Evolutionary conservation across 64 coral and sea anemone genomes (phyloP), one percentile per base, ranked within the genome.

Genomic region (Orbicella faveolata): DNA sequence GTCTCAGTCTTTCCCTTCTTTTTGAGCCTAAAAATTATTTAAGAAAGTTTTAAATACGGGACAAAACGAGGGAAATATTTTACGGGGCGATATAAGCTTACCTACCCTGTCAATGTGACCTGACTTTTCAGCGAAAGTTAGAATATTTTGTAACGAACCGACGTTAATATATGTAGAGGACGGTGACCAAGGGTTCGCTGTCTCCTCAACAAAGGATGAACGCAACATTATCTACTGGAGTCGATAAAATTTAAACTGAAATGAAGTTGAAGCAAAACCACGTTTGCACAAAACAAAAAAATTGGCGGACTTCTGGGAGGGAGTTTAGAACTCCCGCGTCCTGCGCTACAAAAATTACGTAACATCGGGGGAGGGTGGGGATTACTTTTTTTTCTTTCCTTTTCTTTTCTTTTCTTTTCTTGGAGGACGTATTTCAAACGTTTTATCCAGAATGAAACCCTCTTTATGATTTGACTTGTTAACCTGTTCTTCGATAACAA

Each of bases 161-260:
- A 98, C 55, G 36, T 98, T 73, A 51, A 98, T 92, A 36, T 95
- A 98, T 9, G 96, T 87, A 9, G 88, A 95, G 13, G 96, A 90
- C 19, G 91, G 85, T 63, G 96, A 93, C 96, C 96, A 98, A 0
- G 96, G 96, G 88, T 98, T 98, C 75, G 79, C 25, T 53, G 78
- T 61, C 35, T 84, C 81, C 9, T 69, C 81, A 2, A 84, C 63
- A 48, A 84, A 84, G 63, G 63, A 84, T 37, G 81, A 48, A 48
- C 63, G 81, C 48, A 70, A 69, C 81, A 84, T 84, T 52, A 36
- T 37, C 19, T 9, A 5, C 63, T 84, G 19, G 21, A 84, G 0
- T 35, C 6, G 21, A 37, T 15, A 9, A 9, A 68, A 68, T 21
- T 25, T 70, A 63, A 18, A 1, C 1, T 12, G 7, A 81, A 36